These are phyloP conservation scores for Kradibia gibbosae DNA, from an alignment of 1,140 invertebrate genomes.

Conservation along the genomic window DNA sequence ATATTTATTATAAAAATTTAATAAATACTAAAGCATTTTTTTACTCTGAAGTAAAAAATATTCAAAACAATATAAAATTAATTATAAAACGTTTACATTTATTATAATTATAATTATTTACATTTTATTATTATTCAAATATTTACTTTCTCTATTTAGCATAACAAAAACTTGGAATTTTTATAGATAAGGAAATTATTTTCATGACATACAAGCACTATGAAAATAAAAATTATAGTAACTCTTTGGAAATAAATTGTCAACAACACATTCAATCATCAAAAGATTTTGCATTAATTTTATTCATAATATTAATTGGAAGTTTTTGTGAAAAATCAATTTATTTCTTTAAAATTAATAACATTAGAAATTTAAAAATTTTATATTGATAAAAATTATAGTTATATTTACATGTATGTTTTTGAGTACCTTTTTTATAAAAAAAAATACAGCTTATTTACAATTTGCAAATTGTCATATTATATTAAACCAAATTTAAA, in stretches of 20 bases:
- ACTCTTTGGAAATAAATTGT: background rate
- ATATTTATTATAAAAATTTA: background rate
- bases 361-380: too few species aligned
- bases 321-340: background rate
- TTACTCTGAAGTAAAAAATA: background rate
- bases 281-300: background rate
- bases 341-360: too few species aligned
- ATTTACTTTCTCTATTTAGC: too few species aligned
- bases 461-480: too few species aligned
- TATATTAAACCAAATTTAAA: too few species aligned
- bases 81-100: background rate
- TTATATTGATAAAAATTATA: background rate
- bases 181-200: background rate
- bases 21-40: background rate
- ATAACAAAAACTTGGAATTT: background rate
- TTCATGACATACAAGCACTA: background rate
- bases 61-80: background rate
- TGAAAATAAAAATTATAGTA: background rate
- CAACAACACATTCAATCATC: background rate
- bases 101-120: too few species aligned
- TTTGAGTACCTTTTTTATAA: too few species aligned
- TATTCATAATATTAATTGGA: background rate
- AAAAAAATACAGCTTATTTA: too few species aligned
- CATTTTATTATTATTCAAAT: too few species aligned
- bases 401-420: too few species aligned